Percentiles rank a stretch among this genome's conserved stretches.
phyloP scores from a whole-genome alignment of 2,888 invertebrate genomes.

The Parnassius glacialis region DNA sequence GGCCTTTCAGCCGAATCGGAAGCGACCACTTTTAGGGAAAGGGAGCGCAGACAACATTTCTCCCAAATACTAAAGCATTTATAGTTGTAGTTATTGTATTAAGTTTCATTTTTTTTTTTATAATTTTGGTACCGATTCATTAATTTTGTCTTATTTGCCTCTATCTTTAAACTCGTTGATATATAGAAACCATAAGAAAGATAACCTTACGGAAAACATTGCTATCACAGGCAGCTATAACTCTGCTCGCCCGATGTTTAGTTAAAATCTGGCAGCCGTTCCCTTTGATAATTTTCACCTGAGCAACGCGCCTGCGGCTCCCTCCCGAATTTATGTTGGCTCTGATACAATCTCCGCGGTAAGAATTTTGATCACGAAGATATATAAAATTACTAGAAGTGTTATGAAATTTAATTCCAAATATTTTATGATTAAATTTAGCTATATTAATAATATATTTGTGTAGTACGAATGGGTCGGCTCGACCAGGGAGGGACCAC shows the following conservation, averaged over 20 bases:
- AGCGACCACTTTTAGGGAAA: no score
- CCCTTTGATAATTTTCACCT: conserved; percentile 79
- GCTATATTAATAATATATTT: no score
- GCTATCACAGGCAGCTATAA: conserved; percentile 29
- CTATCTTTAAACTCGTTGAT: neutral
- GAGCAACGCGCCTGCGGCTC: conserved; percentile 47
- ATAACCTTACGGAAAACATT: conserved; percentile 4
- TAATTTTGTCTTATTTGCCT: neutral
- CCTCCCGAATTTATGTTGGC: conserved; percentile 65
- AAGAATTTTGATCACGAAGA: conserved; percentile 59
- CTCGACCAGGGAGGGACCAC: no score
- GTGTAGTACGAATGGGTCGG: no score
- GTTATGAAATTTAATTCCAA: conserved; percentile 20
- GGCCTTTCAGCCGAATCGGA: no score
- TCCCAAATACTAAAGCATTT: no score
- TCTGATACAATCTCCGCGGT: conserved; percentile 67
- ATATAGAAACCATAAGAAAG: neutral
- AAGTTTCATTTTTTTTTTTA: no score
- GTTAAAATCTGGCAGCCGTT: conserved; percentile 62
- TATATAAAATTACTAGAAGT: conserved; percentile 41
- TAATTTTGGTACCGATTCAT: no score
- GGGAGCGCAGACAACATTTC: no score
- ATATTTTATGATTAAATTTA: no score
- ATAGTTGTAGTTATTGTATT: no score
- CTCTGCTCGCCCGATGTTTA: conserved; percentile 57